These are phyloP conservation scores for Poecilia picta DNA, from an alignment of 2,797 vertebrate genomes.

Conservation along the genomic window DNA sequence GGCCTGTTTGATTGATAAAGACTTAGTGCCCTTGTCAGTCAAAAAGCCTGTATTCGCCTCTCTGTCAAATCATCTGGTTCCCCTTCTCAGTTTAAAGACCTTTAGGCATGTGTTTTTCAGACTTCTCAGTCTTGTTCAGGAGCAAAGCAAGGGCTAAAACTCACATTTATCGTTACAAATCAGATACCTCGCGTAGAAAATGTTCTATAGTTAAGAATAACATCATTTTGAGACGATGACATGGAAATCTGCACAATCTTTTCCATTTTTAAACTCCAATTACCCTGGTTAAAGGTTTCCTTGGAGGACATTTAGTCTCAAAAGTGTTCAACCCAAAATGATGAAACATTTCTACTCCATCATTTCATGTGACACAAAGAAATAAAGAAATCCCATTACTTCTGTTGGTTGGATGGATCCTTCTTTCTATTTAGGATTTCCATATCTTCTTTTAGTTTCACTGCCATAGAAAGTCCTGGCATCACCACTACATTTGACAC, in stretches of 20 bases:
- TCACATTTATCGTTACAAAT: slow-evolving; percentile 14
- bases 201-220: slow-evolving; percentile 13
- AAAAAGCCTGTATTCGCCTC: slow-evolving; percentile 29
- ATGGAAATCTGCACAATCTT: slow-evolving; percentile 2
- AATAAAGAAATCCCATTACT: slow-evolving; percentile 19
- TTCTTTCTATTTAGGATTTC: slow-evolving; percentile 37
- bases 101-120: slow-evolving; percentile 23
- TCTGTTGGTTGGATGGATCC: slow-evolving; percentile 44
- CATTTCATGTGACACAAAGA: slow-evolving; percentile 22
- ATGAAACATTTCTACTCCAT: slow-evolving; percentile 24
- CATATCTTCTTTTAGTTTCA: not conserved
- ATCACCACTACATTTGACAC: not conserved
- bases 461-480: not conserved
- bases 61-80: not conserved
- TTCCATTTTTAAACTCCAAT: slow-evolving; percentile 32
- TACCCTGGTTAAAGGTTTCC: slow-evolving; percentile 34
- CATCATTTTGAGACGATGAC: slow-evolving; percentile 5
- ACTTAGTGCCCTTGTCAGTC: slow-evolving; percentile 65
- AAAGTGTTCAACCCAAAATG: slow-evolving; percentile 3
- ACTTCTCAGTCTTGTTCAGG: not conserved
- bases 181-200: slow-evolving; percentile 1
- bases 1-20: slow-evolving; percentile 58
- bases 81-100: slow-evolving; percentile 17
- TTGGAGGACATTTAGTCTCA: slow-evolving; percentile 2
- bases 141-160: slow-evolving; percentile 13